Evolutionary conservation across 2,113 vertebrate genomes (phyloP), one percentile per base, ranked within the genome.

Genomic region (Lipophrys pholis): DNA sequence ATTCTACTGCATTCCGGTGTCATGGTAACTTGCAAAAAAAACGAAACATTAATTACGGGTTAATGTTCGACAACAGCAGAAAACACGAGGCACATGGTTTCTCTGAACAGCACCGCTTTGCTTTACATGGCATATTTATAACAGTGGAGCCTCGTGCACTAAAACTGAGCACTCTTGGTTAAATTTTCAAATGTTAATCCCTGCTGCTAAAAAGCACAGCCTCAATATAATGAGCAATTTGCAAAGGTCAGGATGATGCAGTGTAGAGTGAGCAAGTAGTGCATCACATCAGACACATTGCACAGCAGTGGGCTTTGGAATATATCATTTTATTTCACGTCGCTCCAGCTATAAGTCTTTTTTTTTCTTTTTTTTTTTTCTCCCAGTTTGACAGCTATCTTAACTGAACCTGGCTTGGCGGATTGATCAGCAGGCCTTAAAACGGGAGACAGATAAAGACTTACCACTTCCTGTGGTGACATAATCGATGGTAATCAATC

Each of bases 401-500:
- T 76, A 74, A 84, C 62, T 69, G 68, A 86, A 82, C 71, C 69
- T 55, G 46, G 60, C 63, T 43, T 15, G 5, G 5, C 9, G 12
- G 68, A 88, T 85, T 84, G 82, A 90, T 87, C 80, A 38, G 63
- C 11, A 17, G 48, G 64, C 65, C 53, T 76, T 84, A 69, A 69
- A 81, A 73, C 42, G 50, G 41, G 46, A 64, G 76, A 45, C 60
- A 41, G 66, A 85, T 78, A 69, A 89, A 73, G 77, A 76, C 70
- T 77, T 59, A 65, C 60, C 72, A 69, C 85, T 78, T 83, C 83
- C 78, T 73, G 69, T 66, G 62, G 69, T 82, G 78, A 76, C 78
- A 68, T 66, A 54, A 90, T 88, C 73, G 56, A 85, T 90, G 17
- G 39, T 46, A 76, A 86, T 90, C 76, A 74, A 69, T 90, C 83